These are phyloP conservation scores for Epirrhoe tristata DNA, from an alignment of 2,888 invertebrate genomes.

Conservation along the genomic window DNA sequence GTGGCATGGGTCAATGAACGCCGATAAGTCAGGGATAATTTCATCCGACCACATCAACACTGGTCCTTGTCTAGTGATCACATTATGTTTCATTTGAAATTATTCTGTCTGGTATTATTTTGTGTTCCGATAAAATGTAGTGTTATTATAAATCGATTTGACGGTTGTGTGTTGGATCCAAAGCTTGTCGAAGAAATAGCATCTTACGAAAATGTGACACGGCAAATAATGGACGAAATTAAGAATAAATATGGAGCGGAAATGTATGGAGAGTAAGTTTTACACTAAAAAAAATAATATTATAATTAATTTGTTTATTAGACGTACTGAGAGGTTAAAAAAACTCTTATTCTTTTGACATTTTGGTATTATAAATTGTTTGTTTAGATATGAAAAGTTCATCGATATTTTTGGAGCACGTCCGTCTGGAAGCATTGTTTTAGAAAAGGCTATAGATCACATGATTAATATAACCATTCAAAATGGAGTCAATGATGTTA, in stretches of 20 bases:
- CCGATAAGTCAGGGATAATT: conserved; percentile 29
- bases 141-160: conserved; percentile 51
- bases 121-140: conserved; percentile 41
- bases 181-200: conserved; percentile 80
- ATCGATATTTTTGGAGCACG: conserved; percentile 87
- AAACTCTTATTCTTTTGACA: too few relatives aligned
- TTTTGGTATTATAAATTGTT: background rate
- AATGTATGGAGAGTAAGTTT: conserved; percentile 81
- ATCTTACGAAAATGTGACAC: conserved; percentile 77
- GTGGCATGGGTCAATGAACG: conserved; percentile 14
- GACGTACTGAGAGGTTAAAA: too few relatives aligned
- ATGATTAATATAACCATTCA: conserved; percentile 72
- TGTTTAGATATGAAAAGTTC: conserved; percentile 58
- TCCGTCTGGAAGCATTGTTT: conserved; percentile 83
- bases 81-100: conserved; percentile 23
- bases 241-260: conserved; percentile 70
- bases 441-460: conserved; percentile 88
- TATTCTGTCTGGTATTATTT: conserved; percentile 36
- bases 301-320: too few relatives aligned
- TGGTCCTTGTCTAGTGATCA: conserved; percentile 24
- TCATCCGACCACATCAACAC: conserved; percentile 13
- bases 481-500: conserved; percentile 82
- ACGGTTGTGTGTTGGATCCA: conserved; percentile 50
- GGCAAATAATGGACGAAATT: conserved; percentile 77
- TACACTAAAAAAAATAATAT: too few relatives aligned